phyloP scores from a whole-genome alignment of 2,113 vertebrate genomes.

The Steatornis caripensis region DNA sequence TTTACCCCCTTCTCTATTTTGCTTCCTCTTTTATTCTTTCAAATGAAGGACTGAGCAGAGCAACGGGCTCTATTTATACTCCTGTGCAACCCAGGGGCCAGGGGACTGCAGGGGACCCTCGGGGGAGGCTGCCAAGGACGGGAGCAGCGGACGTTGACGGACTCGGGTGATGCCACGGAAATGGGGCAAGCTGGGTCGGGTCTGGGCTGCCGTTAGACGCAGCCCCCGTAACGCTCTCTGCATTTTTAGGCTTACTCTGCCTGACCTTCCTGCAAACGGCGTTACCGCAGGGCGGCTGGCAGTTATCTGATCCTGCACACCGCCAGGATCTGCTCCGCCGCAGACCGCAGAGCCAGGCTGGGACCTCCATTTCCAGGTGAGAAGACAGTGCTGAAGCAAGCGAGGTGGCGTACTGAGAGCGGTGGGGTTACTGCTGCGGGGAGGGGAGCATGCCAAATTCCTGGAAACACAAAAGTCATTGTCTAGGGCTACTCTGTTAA shows the following conservation, averaged over 20 bases:
- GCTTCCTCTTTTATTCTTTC: not conserved
- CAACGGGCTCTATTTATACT: not conserved
- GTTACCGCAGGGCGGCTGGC: not conserved
- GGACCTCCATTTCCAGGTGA: not conserved
- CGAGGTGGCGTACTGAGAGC: rapidly evolving
- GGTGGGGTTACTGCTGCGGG: not conserved
- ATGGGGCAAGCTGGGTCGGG: rapidly evolving
- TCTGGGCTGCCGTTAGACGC: not conserved
- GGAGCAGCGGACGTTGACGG: not conserved
- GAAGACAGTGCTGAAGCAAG: not conserved
- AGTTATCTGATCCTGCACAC: not conserved
- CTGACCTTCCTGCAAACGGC: not conserved
- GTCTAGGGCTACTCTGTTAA: not conserved
- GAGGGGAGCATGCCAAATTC: not conserved
- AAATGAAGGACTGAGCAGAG: not conserved
- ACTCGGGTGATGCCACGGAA: rapidly evolving
- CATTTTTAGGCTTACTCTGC: not conserved
- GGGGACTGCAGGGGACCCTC: rapidly evolving
- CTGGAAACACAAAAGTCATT: not conserved
- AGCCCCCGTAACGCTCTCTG: rapidly evolving
- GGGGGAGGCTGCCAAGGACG: not conserved
- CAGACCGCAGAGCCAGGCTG: not conserved
- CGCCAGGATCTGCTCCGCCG: not conserved
- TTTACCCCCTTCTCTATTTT: not conserved
- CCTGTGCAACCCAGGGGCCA: not conserved